phyloP scores from a whole-genome alignment of 35 echinoderm and acorn worm genomes.

The Hemicentrotus pulcherrimus region DNA sequence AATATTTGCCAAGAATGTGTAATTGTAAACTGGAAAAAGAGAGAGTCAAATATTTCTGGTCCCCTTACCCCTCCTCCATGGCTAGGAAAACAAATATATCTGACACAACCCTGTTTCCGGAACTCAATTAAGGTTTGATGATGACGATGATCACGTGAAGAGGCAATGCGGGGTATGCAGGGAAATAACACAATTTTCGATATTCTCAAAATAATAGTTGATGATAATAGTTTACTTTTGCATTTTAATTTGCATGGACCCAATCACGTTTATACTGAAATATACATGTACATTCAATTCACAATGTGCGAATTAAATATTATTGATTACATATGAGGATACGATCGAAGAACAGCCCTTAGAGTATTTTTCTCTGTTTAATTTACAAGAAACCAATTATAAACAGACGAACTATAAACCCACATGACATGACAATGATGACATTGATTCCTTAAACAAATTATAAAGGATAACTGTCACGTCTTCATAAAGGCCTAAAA shows the following conservation, averaged over 20 bases:
- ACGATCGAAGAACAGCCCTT: background rate
- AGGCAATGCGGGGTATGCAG: background rate
- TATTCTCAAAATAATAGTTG: background rate
- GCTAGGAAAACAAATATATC: background rate
- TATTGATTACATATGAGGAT: background rate
- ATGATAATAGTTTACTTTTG: no score
- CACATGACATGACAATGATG: no score
- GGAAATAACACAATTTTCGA: background rate
- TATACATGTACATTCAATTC: background rate
- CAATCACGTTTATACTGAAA: background rate
- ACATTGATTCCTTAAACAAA: no score
- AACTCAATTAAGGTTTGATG: background rate
- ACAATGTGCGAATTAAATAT: background rate
- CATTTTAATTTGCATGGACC: no score
- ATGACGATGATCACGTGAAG: background rate
- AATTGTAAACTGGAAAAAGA: background rate
- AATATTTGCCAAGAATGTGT: background rate
- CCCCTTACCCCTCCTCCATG: background rate
- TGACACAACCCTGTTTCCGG: background rate
- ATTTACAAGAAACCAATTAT: no score
- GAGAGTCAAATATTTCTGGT: background rate
- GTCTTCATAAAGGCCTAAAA: no score
- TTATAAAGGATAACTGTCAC: no score
- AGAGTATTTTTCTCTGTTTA: no score
- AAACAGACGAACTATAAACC: no score